Base-by-base conservation (phyloP, 2,113 vertebrate genomes). In the Paramormyrops kingsleyae region DNA sequence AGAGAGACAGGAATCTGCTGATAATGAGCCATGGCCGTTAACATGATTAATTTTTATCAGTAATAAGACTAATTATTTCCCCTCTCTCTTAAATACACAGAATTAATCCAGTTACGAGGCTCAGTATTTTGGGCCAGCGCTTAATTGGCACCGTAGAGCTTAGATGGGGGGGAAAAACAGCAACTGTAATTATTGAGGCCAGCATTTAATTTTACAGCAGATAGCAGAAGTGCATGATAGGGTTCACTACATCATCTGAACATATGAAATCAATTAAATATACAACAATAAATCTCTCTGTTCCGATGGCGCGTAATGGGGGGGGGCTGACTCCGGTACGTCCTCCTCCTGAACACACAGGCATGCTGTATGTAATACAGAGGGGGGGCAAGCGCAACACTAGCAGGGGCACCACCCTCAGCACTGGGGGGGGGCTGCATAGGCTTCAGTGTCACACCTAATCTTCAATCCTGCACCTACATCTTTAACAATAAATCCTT, bases 21-120 rank as follows among this genome's bases (percentile, higher is more conserved):
- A 92, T 95, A 95, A 95, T 93, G 94, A 94, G 93, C 87, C 92
- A 91, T 90, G 91, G 89, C 89, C 13, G 87, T 92, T 93, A 93
- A 92, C 93, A 88, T 94, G 92, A 93, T 94, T 93, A 93, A 92
- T 92, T 91, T 93, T 94, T 95, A 95, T 95, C 94, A 94, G 93
- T 92, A 94, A 95, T 93, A 92, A 91, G 91, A 94, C 94, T 94
- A 95, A 95, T 96, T 94, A 96, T 95, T 95, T 95, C 94, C 94
- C 92, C 92, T 89, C 91, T 92, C 92, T 93, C 93, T 92, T 94
- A 94, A 94, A 94, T 91, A 93, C 66, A 90, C 92, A 84, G 89
- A 74, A 80, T 91, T 96, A 95, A 96, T 95, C 95, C 93, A 92
- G 94, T 96, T 96, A 95, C 91, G 91, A 89, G 90, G 91, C 83